Evolutionary conservation across 2,797 vertebrate genomes (phyloP), one percentile per base, ranked within the genome.

Genomic region (Eremophila alpestris): DNA sequence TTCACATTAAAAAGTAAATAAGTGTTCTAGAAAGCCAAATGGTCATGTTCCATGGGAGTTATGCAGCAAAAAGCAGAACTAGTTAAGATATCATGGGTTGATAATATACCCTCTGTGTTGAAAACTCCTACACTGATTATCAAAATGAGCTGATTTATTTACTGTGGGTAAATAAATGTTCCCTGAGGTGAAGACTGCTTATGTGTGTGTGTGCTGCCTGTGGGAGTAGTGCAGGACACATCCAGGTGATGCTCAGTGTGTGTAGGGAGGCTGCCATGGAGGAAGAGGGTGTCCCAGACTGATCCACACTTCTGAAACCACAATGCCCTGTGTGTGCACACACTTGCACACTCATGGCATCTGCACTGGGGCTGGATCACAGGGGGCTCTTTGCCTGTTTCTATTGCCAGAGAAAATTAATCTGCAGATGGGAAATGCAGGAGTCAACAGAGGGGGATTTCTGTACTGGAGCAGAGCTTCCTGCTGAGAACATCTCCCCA

Each of bases 401-500:
- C 63, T 86, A 4, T 43, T 73, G 38, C 52, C 41, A 43, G 40
- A 65, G 69, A 55, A 76, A 79, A 59, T 83, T 86, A 71, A 76
- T 88, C 74, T 86, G 77, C 80, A 74, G 83, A 87, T 82, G 77
- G 90, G 55, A 90, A 84, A 76, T 6, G 18, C 23, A 2, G 73
- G 74, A 91, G 70, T 43, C 59, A 63, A 7, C 6, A 1, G 14
- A 63, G 69, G 36, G 45, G 19, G 52, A 92, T 83, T 94, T 58
- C 48, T 85, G 60, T 51, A n/a, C 34, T 51, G 60, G 65, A 83
- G 58, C 58, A 63, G 63, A 77, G 90, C 83, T 70, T 90, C 93
- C 83, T 0, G 4, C 86, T 87, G 90, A 87, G 93, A 92, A 49
- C 45, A 73, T 73, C n/a, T 95, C 68, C 92, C 86, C 94, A 95